Evolutionary conservation across 2,888 invertebrate species (phyloP), one percentile per base, ranked within the genome.

Genomic region (Sipha maydis): DNA sequence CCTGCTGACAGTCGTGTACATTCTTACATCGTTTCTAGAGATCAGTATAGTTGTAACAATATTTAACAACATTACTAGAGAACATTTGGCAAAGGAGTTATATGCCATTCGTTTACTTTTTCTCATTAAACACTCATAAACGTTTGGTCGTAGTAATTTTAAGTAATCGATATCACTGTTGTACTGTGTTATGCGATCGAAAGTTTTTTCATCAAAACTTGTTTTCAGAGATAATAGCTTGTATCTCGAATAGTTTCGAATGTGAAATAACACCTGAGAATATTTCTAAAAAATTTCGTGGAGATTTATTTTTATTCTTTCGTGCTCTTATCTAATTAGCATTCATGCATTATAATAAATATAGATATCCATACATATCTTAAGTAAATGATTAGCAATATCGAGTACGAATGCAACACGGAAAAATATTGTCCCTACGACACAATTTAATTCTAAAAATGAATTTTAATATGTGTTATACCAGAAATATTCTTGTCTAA

Each of bases 181-280:
- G 25, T 71, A 34, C 71, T 14, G 7, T 17, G 8, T 21, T 48
- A 31, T 34, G 17, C 31, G 31, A 54, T 31, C 54, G 31, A 71
- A 83, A 83, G 83, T 83, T 83, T 71, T 83, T 83, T 71, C 83
- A 83, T 73, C 48, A 83, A 83, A 71, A 71, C 83, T 71, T 83
- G 25, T 54, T 11, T 54, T 21, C 21, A 17, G 31, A 75, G 25
- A 31, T 28, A 3, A 0, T 31, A 17, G 17, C 14, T 31, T 21
- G 9, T 38, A 19, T 25, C 38, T 41, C 14, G 25, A 25, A 48
- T 1, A 48, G 61, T 61, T 61, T 61, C 61, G 3, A 61, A 61
- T 61, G 1, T 14, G 11, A 48, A 48, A 48, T 48, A 14, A 48
- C 1, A 11, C 11, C 11, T 48, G 11, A 48, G 14, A 14, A 14